Conservation (phyloP, 2,113 vertebrate genomes). For the Camelus dromedarius region DNA sequence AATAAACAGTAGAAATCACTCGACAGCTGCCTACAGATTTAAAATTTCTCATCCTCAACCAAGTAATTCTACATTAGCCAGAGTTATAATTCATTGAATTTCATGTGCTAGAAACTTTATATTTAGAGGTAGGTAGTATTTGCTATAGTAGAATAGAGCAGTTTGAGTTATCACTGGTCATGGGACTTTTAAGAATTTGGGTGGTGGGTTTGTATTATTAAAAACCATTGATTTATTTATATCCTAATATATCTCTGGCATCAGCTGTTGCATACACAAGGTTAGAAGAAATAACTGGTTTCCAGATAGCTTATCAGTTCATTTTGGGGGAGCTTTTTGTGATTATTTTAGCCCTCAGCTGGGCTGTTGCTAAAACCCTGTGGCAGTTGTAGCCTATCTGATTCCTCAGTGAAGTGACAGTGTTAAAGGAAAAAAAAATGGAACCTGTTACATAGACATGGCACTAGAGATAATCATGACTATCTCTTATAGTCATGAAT, state of each 20-base stretch:
- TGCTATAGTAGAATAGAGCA: background rate
- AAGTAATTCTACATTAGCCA: background rate
- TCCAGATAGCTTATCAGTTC: background rate
- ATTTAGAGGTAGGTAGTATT: background rate
- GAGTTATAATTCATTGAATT: background rate
- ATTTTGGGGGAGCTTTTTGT: background rate
- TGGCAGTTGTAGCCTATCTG: background rate
- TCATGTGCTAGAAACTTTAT: background rate
- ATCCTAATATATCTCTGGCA: background rate
- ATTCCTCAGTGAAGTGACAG: background rate
- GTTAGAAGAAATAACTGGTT: background rate
- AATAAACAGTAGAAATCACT: background rate
- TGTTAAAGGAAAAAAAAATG: background rate
- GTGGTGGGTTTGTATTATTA: background rate
- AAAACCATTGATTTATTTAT: background rate
- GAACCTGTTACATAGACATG: background rate
- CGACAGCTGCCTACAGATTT: background rate
- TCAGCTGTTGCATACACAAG: background rate
- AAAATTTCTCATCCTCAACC: background rate
- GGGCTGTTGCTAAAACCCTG: background rate
- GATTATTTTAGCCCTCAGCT: constrained; percentile 35
- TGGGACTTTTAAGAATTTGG: background rate
- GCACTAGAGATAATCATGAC: background rate
- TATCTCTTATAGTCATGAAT: background rate
- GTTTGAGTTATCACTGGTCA: background rate